phyloP scores from a whole-genome alignment of 2,888 invertebrate genomes.

The Masnerella sp. region DNA sequence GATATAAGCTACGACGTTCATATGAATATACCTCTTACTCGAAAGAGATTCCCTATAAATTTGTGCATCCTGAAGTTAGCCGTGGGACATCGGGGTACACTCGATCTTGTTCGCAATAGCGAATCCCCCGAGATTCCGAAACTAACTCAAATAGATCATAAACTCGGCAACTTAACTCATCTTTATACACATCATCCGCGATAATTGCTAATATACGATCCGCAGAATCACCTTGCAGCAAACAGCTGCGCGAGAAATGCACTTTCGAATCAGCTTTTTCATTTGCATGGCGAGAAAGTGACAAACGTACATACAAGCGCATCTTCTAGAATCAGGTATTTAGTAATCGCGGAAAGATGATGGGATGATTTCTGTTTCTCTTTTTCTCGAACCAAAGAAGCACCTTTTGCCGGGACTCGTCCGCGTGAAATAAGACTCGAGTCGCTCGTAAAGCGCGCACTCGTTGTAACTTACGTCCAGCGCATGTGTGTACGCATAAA shows the following conservation, averaged over 20 bases:
- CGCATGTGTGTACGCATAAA: no score
- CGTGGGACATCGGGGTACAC: conserved; percentile 22
- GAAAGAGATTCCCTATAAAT: conserved; percentile 11
- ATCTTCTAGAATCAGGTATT: conserved; percentile 42
- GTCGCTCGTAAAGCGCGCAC: no score
- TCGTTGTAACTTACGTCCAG: no score
- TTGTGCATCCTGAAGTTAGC: conserved; percentile 21
- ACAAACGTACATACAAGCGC: conserved; percentile 14
- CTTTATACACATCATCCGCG: conserved; percentile 25
- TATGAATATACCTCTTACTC: conserved; percentile 11
- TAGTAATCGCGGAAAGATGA: no score
- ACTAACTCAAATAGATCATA: conserved; percentile 32
- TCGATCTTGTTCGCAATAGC: conserved; percentile 18
- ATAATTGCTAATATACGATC: conserved; percentile 26
- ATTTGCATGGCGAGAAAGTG: conserved; percentile 29
- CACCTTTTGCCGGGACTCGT: no score
- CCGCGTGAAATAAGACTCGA: no score
- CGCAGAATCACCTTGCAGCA: neutral
- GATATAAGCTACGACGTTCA: conserved; percentile 1
- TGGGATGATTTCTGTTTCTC: no score
- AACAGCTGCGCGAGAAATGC: conserved; percentile 3
- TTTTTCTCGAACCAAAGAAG: no score
- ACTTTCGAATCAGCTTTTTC: conserved; percentile 8
- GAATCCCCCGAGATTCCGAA: conserved; percentile 7
- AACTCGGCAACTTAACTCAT: conserved; percentile 19